A percentile compares a stretch with the other conserved stretches of the same genome.
These are phyloP conservation scores for Peromyscus californicus DNA, from an alignment of 2,113 vertebrate species.

Conservation along the genomic window DNA sequence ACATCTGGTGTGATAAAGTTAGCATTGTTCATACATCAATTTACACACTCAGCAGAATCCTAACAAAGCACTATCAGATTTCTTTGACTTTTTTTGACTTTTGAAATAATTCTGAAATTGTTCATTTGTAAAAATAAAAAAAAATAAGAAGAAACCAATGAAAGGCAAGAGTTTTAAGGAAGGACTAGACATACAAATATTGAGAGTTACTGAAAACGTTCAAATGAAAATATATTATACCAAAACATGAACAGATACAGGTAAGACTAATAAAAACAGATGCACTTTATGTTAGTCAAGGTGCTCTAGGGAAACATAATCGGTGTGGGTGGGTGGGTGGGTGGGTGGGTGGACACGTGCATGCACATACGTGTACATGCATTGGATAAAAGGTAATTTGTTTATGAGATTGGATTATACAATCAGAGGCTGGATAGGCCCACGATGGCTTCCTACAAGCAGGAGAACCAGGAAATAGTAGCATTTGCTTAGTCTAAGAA, in stretches of 20 bases:
- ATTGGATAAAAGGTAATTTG: too few species aligned
- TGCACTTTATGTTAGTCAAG: background rate
- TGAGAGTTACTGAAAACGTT: constrained; percentile 1
- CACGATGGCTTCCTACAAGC: background rate
- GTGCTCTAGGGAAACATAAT: background rate
- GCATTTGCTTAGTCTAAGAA: background rate
- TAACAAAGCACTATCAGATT: constrained; percentile 29
- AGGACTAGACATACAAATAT: constrained; percentile 40
- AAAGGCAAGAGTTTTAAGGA: constrained; percentile 34
- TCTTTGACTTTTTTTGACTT: constrained; percentile 13
- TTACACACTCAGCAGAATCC: constrained; percentile 8
- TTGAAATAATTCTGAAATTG: constrained; percentile 9
- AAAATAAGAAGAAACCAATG: constrained; percentile 14
- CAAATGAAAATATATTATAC: constrained; percentile 51
- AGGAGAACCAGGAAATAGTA: background rate
- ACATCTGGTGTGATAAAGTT: constrained; percentile 25
- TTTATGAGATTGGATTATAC: background rate
- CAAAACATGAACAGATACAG: background rate
- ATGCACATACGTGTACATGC: too few species aligned
- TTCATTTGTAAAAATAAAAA: constrained; percentile 41
- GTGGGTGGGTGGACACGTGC: too few species aligned
- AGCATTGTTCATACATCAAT: background rate
- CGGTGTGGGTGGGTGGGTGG: background rate
- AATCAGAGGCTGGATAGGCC: background rate
- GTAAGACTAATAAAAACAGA: constrained; percentile 27